phyloP scores from a whole-genome alignment of 2,113 vertebrate species.

The Ciconia stormi region DNA sequence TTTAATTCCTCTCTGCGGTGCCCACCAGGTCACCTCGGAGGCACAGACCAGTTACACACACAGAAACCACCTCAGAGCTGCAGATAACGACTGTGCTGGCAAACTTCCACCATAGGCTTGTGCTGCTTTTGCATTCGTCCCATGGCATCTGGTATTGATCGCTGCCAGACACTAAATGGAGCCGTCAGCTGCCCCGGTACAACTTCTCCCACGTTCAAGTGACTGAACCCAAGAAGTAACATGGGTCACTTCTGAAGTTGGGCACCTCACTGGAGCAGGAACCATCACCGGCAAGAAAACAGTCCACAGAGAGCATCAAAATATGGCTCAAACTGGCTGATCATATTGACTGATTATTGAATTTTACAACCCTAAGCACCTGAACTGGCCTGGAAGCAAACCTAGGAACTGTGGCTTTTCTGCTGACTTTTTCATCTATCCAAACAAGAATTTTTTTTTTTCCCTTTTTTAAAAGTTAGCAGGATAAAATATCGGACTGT shows the following conservation, averaged over 20 bases:
- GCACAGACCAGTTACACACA: background rate
- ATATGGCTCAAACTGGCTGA: background rate
- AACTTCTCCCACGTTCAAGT: background rate
- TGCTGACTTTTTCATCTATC: constrained; percentile 59
- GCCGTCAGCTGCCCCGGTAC: rapidly evolving
- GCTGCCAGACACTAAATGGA: background rate
- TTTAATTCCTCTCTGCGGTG: background rate
- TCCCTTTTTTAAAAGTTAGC: background rate
- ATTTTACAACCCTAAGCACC: background rate
- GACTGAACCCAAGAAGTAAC: background rate
- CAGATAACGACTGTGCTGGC: background rate
- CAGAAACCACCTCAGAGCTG: background rate
- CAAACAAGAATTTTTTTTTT: constrained; percentile 54
- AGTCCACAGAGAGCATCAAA: background rate
- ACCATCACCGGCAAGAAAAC: background rate
- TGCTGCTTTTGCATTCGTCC: background rate
- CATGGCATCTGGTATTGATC: background rate
- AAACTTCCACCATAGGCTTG: too few relatives aligned
- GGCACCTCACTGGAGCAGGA: background rate
- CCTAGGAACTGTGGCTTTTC: constrained; percentile 21
- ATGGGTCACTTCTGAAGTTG: background rate
- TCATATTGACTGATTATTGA: background rate
- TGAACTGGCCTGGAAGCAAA: constrained; percentile 41
- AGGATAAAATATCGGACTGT: constrained; percentile 61
- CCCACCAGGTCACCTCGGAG: background rate